Base-by-base conservation (phyloP, 1,140 invertebrate species). In the Euwallacea fornicatus region DNA sequence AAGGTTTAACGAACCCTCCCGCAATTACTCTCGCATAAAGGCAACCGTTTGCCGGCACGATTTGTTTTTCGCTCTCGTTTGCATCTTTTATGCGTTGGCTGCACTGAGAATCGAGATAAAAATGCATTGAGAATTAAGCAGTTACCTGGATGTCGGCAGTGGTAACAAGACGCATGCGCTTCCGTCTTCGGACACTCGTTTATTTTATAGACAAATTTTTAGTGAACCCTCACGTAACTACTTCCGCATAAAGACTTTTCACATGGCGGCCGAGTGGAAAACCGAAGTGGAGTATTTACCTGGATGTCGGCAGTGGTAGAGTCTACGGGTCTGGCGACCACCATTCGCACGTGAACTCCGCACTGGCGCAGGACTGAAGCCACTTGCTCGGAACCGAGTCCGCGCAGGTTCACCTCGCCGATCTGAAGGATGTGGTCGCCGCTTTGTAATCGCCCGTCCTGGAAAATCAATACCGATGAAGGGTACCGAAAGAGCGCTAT, bases 401-500 rank as follows among this genome's bases (percentile, higher is more conserved):
- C 91, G 56, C 93, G 86, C 67, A 96, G 87, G 78, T 92, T 93
- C 56, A 95, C 92, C 56, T 93, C 91, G 9, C 93, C 92, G 76
- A 96, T 95, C 81, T 95, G 93, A 15, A 96, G 84, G 74, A 96
- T 91, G 84, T 95, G 93, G 80, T 96, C 94, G 9, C 93, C 93
- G 80, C 91, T 92, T 77, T 90, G 90, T 43, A 96, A 85, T 0
- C 92, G 83, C 2, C 90, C 91, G 84, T 96, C 93, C 91, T 94
- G 16, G 8, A 61, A 43, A 61, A 9, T 7, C 1, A 33, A 33
- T 33, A 4, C 1, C 4, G 21, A 1, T 33, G 21, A 33, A 33
- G 21, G 4, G 4, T 33, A 4, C 21, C 21, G 21, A 33, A 33
- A 33, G 21, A 33, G 4, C 4, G 4, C 21, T 33, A 33, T 33